A percentile compares a stretch with the other conserved stretches of the same genome.
phyloP scores from a whole-genome alignment of 2,888 invertebrate genomes.

The Sphaeridia pumilis region DNA sequence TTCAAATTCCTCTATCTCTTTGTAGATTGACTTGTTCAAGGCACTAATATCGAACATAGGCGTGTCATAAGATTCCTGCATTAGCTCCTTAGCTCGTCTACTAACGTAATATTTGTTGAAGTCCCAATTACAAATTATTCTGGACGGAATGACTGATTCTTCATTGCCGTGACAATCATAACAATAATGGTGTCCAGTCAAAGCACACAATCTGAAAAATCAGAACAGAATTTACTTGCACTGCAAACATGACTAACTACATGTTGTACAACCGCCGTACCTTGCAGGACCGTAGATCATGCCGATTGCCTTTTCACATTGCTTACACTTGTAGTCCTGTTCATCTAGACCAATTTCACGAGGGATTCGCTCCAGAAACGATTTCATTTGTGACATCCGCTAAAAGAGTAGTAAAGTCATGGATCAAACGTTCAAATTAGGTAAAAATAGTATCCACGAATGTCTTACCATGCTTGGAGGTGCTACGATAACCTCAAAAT shows the following conservation, averaged over 20 bases:
- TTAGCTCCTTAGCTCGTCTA: constrained; percentile 59
- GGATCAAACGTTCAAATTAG: no score
- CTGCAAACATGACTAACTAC: neutral
- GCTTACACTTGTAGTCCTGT: constrained; percentile 76
- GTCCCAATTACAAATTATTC: constrained; percentile 90
- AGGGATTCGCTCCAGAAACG: constrained; percentile 44
- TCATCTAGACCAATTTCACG: constrained; percentile 69
- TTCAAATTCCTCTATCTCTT: constrained; percentile 71
- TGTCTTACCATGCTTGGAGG: no score
- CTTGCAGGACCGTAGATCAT: constrained; percentile 49
- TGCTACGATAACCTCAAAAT: no score
- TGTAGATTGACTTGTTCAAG: constrained; percentile 71
- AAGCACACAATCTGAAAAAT: constrained; percentile 66
- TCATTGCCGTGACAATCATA: constrained; percentile 74
- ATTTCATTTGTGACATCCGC: constrained; percentile 7
- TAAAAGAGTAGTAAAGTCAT: no score
- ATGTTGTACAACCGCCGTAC: no score
- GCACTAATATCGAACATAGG: constrained; percentile 55
- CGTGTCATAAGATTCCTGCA: constrained; percentile 65
- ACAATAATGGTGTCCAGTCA: constrained; percentile 82
- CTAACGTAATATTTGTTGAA: constrained; percentile 69
- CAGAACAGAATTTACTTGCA: no score
- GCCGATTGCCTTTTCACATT: constrained; percentile 54
- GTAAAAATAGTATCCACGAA: no score
- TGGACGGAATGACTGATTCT: constrained; percentile 68